Evolutionary conservation across 2,113 vertebrate genomes (phyloP).

Genomic region (Mohoua ochrocephala): DNA sequence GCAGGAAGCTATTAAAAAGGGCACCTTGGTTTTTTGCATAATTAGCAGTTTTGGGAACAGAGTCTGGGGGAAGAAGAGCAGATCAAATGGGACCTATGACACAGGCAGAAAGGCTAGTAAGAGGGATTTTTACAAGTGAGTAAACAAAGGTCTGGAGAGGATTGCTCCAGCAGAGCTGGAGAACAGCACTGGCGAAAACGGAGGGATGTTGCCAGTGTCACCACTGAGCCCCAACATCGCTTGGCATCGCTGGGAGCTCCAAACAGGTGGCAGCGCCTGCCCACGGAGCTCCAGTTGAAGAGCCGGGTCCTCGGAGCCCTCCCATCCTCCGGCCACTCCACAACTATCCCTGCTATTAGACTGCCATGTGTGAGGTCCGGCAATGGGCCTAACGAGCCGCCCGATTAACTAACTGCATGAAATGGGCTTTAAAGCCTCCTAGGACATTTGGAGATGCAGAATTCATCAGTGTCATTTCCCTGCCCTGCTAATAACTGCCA

Average conservation of each 20-base stretch:
- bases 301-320: not conserved
- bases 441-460: constrained; percentile 9
- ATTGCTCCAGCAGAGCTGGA: not conserved
- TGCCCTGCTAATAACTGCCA: constrained; percentile 7
- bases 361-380: not conserved
- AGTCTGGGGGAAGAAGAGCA: not conserved
- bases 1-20: not conserved
- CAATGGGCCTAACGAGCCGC: not conserved
- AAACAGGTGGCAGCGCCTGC: rapidly evolving
- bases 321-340: not conserved
- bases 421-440: constrained; percentile 27
- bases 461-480: constrained; percentile 26
- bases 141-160: not conserved
- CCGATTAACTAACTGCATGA: not conserved
- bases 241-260: not conserved
- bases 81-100: not conserved
- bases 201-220: not conserved
- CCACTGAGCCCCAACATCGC: rapidly evolving
- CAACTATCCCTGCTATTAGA: not conserved
- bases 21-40: not conserved
- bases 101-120: not conserved
- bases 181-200: rapidly evolving
- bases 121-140: not conserved
- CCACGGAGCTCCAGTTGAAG: rapidly evolving
- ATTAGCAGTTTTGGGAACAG: not conserved